A percentile compares a stretch with the other conserved stretches of the same genome.
These are phyloP conservation scores for Lepidocyrtinus sp. DNA, from an alignment of 2,888 invertebrate species.

Conservation along the genomic window DNA sequence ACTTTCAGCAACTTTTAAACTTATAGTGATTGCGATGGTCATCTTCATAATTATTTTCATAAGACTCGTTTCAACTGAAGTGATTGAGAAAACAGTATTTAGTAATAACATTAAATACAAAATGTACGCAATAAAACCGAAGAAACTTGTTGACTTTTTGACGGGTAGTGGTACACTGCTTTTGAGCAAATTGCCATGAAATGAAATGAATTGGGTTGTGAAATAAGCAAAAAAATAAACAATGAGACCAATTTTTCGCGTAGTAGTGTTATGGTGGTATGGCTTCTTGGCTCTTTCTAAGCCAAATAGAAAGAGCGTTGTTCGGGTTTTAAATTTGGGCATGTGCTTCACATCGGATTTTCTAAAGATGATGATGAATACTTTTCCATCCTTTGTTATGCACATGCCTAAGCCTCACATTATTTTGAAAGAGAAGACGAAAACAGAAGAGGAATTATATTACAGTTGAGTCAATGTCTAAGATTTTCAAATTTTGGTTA, in stretches of 20 bases:
- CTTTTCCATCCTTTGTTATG: not conserved
- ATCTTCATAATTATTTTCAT: conserved; percentile 12
- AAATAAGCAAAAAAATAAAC: not conserved
- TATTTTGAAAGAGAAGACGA: not conserved
- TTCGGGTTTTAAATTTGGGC: conserved; percentile 13
- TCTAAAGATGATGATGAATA: conserved; percentile 14
- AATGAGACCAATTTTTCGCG: not conserved
- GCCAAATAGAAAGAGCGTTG: not conserved
- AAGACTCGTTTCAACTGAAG: not conserved
- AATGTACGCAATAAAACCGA: not conserved
- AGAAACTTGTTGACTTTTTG: not conserved
- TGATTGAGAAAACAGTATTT: not conserved
- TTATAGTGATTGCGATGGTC: conserved; percentile 18
- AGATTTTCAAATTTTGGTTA: conserved; percentile 7
- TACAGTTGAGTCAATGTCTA: conserved; percentile 6
- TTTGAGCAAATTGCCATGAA: not conserved
- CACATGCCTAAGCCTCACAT: not conserved
- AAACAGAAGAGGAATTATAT: conserved; percentile 10
- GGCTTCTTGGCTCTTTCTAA: not conserved
- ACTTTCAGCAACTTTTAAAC: not conserved
- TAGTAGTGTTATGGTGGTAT: not conserved
- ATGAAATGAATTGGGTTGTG: not conserved
- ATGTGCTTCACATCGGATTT: conserved; percentile 10
- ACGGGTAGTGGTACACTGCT: not conserved
- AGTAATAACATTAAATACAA: not conserved